phyloP scores from a whole-genome alignment of 2,113 vertebrate genomes.

The Artemisiospiza belli region DNA sequence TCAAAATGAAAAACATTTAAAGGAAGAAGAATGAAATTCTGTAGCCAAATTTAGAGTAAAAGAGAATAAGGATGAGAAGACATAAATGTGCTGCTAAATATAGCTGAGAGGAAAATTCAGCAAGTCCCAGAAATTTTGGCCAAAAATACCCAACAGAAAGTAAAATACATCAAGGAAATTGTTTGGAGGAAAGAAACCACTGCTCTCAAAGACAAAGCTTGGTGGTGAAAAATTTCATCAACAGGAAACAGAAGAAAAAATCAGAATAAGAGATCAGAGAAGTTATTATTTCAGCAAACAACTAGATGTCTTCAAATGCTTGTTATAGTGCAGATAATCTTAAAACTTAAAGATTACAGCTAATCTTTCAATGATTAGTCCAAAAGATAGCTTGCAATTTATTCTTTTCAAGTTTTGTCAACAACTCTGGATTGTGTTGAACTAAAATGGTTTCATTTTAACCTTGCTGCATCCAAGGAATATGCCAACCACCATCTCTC shows the following conservation, averaged over 20 bases:
- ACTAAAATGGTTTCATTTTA: not conserved
- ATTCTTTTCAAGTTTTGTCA: not conserved
- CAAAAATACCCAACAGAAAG: not conserved
- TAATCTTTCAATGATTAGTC: not conserved
- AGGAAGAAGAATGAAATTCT: not conserved
- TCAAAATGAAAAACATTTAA: not conserved
- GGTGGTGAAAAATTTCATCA: not conserved
- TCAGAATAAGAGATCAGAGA: not conserved
- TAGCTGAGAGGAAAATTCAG: constrained; percentile 22
- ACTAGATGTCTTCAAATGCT: not conserved
- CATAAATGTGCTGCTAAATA: not conserved
- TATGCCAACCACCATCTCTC: not conserved
- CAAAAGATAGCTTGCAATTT: not conserved
- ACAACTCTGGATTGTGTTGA: not conserved
- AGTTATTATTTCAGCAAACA: not conserved
- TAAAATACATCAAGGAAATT: not conserved
- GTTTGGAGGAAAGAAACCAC: not conserved
- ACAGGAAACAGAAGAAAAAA: not conserved
- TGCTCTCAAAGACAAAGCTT: not conserved
- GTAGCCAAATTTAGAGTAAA: not conserved
- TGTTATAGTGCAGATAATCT: not conserved
- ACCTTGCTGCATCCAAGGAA: not conserved
- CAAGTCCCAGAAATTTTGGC: constrained; percentile 1
- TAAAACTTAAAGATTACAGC: not conserved
- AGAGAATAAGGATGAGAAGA: not conserved